Conservation (phyloP, 2,113 vertebrate species). For the Hemiscyllium ocellatum region DNA sequence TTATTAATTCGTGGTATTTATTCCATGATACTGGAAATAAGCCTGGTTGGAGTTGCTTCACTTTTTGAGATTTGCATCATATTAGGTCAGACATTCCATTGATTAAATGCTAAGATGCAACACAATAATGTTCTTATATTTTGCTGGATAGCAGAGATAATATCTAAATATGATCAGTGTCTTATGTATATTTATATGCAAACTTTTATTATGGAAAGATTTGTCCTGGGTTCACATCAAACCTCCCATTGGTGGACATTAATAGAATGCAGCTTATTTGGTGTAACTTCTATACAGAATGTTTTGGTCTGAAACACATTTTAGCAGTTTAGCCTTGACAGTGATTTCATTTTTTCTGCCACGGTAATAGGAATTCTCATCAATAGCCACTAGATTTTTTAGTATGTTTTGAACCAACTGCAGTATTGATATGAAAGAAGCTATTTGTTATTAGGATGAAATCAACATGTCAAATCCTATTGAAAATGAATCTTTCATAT, state of each 20-base stretch:
- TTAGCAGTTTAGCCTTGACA: not conserved
- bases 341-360: not conserved
- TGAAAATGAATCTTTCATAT: not conserved
- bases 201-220: not conserved
- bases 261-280: not conserved
- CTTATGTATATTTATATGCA: not conserved
- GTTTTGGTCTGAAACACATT: not conserved
- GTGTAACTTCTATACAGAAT: not conserved
- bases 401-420: not conserved
- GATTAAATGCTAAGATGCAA: not conserved
- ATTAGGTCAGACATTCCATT: not conserved
- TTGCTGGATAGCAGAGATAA: not conserved
- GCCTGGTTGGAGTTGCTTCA: not conserved
- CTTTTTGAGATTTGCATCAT: not conserved
- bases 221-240: not conserved
- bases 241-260: not conserved
- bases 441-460: not conserved
- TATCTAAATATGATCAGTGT: not conserved
- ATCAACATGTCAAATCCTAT: not conserved
- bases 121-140: not conserved
- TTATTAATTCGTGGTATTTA: not conserved
- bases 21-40: not conserved
- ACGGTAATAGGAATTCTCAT: not conserved
- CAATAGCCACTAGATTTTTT: conserved; percentile 2
- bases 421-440: not conserved